Base-by-base conservation (phyloP, 2,888 invertebrate genomes). In the Eudasyphora cyanicolor region DNA sequence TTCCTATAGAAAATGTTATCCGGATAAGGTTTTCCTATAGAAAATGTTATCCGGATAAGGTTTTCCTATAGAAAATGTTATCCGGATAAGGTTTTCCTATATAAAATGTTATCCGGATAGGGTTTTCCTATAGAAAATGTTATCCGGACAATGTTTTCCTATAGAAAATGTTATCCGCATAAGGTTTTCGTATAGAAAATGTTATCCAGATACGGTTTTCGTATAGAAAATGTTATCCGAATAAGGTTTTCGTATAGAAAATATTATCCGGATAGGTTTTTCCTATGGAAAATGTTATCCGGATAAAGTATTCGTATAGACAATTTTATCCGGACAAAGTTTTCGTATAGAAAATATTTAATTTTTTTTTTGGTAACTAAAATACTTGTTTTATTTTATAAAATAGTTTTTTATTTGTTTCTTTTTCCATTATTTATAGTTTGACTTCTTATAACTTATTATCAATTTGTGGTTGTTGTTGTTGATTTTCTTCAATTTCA, bases 371-470 rank as follows among this genome's bases (percentile, higher is more conserved):
- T 35, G 49, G 49, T 35, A 27, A 62, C n/a, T 21, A 69, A 57
- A 38, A 60, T 60, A 32, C 12, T 19, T 27, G 7, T 10, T 85
- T 75, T 88, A 88, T 89, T 87, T 89, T 89, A 89, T 89, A 89
- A 90, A 89, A 90, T 89, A 89, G 89, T 89, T 87, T 87, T 87
- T 89, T 88, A 85, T 86, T 86, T 88, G 82, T 82, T 74, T 24
- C 67, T 62, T 86, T 82, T 82, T 82, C 80, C 73, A 76, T 74
- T 75, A 79, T 82, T 86, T 85, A 76, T 84, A 84, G 81, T 85
- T 83, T 85, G 77, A 82, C 84, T 82, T 88, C 87, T 89, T 90
- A 76, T 24, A 78, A 73, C 75, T 84, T 84, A 84, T 84, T 84
- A 84, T 84, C 84, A 84, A 84, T 84, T 80, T 90, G 88, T 88